Percentiles rank a stretch among this genome's conserved stretches.
phyloP scores from a whole-genome alignment of 1,140 invertebrate species.

The Coenobita brevimanus region DNA sequence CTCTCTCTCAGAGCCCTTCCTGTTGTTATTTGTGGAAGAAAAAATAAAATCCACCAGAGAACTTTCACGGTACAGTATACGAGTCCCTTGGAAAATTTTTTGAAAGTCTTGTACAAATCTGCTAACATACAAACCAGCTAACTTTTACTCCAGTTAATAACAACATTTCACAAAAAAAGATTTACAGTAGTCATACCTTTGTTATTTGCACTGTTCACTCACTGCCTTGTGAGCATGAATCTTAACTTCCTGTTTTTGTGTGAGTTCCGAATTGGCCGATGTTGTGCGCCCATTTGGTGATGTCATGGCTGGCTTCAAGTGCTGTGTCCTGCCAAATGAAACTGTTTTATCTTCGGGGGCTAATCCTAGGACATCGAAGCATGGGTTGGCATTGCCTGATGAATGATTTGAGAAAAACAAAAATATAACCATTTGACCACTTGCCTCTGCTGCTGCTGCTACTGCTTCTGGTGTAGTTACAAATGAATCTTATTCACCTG shows the following conservation, averaged over 20 bases:
- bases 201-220: conserved; percentile 45
- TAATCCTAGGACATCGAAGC: conserved; percentile 28
- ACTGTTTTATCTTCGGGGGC: background rate
- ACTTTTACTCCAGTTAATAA: too few species aligned
- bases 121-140: too few species aligned
- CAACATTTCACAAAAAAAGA: too few species aligned
- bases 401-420: background rate
- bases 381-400: conserved; percentile 50
- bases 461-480: conserved; percentile 43
- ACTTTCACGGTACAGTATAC: too few species aligned
- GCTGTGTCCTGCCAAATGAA: background rate
- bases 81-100: too few species aligned
- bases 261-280: conserved; percentile 56
- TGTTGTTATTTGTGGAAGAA: too few species aligned
- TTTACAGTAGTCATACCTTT: too few species aligned
- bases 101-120: too few species aligned
- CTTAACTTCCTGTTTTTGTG: conserved; percentile 26
- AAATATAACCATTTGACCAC: conserved; percentile 13
- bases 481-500: conserved; percentile 37
- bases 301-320: conserved; percentile 39
- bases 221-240: conserved; percentile 62
- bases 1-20: too few species aligned
- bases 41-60: too few species aligned
- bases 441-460: conserved; percentile 44
- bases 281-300: conserved; percentile 64